Conservation (phyloP, 2,888 invertebrate species). For the Aproaerema taeniolella region DNA sequence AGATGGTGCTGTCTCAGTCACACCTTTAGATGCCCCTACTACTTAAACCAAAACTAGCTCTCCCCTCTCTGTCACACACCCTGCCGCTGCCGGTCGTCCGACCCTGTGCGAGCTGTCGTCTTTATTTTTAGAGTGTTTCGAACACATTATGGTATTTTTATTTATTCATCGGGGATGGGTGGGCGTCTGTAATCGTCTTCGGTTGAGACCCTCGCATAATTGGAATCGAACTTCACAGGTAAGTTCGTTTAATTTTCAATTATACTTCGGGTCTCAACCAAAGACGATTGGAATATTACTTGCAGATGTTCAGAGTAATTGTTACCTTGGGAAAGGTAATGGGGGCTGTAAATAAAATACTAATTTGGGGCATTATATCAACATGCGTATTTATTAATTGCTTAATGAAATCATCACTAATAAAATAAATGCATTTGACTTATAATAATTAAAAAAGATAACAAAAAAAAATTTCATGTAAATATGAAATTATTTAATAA, state of each 20-base stretch:
- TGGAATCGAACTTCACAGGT: conserved; percentile 1
- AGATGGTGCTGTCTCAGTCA: background rate
- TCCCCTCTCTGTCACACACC: background rate
- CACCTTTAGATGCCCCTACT: background rate
- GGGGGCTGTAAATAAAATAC: background rate
- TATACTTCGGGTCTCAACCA: conserved; percentile 1
- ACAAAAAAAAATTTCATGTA: background rate
- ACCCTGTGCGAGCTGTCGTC: background rate
- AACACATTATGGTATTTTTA: background rate
- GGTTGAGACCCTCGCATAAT: conserved; percentile 1
- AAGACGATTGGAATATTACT: background rate
- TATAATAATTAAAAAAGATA: background rate
- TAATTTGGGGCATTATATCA: background rate
- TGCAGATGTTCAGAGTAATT: conserved; percentile 1
- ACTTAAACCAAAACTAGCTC: background rate
- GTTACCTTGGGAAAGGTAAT: background rate
- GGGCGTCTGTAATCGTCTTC: background rate
- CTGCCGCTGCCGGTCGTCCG: background rate
- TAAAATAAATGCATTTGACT: background rate
- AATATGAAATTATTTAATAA: background rate
- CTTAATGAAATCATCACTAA: background rate
- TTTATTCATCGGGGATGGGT: background rate
- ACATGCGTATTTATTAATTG: background rate
- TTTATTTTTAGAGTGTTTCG: background rate
- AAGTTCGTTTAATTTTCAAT: conserved; percentile 1